phyloP scores from a whole-genome alignment of 2,888 invertebrate genomes.

The Agriopis aurantiaria region DNA sequence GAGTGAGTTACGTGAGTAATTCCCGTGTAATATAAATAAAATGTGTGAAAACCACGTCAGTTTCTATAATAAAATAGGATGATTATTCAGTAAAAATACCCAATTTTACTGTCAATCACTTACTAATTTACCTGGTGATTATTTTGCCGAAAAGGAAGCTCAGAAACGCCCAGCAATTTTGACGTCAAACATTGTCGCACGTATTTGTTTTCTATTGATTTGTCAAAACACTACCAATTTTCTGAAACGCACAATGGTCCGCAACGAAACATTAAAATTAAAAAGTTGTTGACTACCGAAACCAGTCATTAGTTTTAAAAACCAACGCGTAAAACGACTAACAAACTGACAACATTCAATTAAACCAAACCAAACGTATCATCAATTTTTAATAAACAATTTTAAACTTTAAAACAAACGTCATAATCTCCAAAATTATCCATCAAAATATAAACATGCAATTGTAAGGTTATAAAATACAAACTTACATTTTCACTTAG shows the following conservation, averaged over 20 bases:
- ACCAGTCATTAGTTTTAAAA: conserved; percentile 60
- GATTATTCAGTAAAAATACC: conserved; percentile 13
- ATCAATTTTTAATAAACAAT: conserved; percentile 44
- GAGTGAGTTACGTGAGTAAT: no score
- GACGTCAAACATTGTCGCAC: conserved; percentile 40
- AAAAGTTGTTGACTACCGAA: conserved; percentile 56
- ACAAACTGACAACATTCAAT: conserved; percentile 67
- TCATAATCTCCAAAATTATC: conserved; percentile 6
- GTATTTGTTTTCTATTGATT: conserved; percentile 33
- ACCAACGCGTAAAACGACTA: conserved; percentile 57
- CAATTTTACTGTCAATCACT: conserved; percentile 42
- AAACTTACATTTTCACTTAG: conserved; percentile 32
- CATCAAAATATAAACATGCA: background rate
- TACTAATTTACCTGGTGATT: conserved; percentile 26
- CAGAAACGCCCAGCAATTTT: conserved; percentile 43
- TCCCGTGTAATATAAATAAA: no score
- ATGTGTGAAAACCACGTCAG: no score
- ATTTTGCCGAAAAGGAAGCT: conserved; percentile 36
- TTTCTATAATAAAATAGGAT: background rate
- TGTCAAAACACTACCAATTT: conserved; percentile 48
- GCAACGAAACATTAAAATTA: conserved; percentile 47
- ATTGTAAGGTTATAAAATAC: conserved; percentile 18
- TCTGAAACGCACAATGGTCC: conserved; percentile 39
- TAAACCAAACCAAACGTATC: conserved; percentile 65
- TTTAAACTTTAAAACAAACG: conserved; percentile 36